Conservation (phyloP, 2,113 vertebrate genomes). For the Oxygymnocypris stewartii region DNA sequence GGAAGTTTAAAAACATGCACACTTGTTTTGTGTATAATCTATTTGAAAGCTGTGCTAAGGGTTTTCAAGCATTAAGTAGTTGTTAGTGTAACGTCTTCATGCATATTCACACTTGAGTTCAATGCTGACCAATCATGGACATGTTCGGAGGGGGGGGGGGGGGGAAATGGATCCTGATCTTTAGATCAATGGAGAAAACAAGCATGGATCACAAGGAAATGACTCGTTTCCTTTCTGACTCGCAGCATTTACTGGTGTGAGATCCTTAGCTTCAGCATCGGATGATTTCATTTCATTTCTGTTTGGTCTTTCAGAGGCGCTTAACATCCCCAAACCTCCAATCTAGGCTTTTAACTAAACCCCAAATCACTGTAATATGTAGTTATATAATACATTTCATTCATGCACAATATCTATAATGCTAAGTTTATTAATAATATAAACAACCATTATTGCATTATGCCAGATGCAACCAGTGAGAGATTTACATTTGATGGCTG, state of each 20-base stretch:
- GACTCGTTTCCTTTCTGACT: slow-evolving; percentile 62
- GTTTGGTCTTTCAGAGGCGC: background rate
- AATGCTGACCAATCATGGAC: background rate
- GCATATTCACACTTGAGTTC: background rate
- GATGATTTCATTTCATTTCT: background rate
- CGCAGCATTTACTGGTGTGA: slow-evolving; percentile 50
- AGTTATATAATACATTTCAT: background rate
- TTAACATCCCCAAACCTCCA: too few species aligned
- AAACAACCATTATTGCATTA: background rate
- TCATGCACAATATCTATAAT: background rate
- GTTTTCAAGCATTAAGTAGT: background rate
- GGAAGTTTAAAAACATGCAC: background rate
- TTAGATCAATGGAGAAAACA: slow-evolving; percentile 63
- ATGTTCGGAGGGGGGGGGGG: slow-evolving; percentile 22
- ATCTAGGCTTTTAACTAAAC: background rate
- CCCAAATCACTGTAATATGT: background rate
- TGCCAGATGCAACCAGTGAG: background rate
- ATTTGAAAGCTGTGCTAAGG: background rate
- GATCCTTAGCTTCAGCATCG: background rate
- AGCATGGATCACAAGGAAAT: slow-evolving; percentile 53
- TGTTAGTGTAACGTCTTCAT: background rate
- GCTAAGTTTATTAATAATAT: background rate
- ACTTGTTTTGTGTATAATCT: background rate
- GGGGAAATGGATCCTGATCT: slow-evolving; percentile 57
- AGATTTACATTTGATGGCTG: background rate